Conservation (phyloP, 2,888 invertebrate genomes). For the Cosmopolites sordidus region DNA sequence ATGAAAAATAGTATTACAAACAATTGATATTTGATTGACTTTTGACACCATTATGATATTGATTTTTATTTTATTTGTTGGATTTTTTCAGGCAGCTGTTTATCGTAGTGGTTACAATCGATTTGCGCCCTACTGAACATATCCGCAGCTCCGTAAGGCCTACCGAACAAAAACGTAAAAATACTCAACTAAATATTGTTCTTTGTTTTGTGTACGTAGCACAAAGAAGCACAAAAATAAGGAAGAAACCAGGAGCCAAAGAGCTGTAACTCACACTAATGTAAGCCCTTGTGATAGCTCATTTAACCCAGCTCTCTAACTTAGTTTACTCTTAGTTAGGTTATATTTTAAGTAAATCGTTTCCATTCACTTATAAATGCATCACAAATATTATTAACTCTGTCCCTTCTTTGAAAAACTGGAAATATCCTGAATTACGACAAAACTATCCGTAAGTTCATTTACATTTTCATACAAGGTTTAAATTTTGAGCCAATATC, state of each 20-base stretch:
- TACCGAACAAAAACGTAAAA: constrained; percentile 34
- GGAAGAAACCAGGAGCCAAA: constrained; percentile 41
- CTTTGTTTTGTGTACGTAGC: constrained; percentile 43
- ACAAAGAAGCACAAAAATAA: constrained; percentile 42
- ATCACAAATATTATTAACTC: constrained; percentile 6
- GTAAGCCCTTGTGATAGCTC: constrained; percentile 48
- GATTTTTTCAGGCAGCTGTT: constrained; percentile 73
- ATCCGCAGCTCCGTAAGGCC: constrained; percentile 46
- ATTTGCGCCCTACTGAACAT: constrained; percentile 84
- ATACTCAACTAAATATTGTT: constrained; percentile 36
- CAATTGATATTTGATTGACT: neutral
- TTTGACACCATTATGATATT: neutral
- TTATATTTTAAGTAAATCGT: constrained; percentile 22
- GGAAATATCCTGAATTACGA: neutral
- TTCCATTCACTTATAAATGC: constrained; percentile 43
- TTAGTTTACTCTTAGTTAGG: constrained; percentile 17
- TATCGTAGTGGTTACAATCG: constrained; percentile 93
- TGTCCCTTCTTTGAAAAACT: neutral
- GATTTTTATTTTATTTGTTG: constrained; percentile 17
- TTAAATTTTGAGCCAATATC: too few species aligned
- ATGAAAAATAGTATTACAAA: too few species aligned
- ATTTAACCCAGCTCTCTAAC: constrained; percentile 47
- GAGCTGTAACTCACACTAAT: constrained; percentile 49
- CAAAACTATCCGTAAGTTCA: too few species aligned
- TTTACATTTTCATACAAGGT: too few species aligned